Percentiles rank a stretch among this genome's conserved stretches.
Evolutionary conservation across 1,140 invertebrate genomes (phyloP).

Genomic region (Liolophura sinensis): DNA sequence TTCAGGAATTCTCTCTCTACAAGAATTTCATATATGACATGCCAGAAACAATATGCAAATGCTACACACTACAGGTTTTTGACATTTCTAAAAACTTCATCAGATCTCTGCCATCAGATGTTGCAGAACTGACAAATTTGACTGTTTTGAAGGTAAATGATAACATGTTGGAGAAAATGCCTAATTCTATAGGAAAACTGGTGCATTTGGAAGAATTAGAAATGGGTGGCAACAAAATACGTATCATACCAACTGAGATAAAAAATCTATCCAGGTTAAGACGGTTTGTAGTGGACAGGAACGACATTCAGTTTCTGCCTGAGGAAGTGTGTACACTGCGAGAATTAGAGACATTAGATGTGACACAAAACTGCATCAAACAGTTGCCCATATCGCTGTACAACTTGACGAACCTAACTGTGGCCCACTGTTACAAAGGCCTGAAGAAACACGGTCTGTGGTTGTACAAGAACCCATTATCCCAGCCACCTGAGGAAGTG

Average conservation of each 20-base stretch:
- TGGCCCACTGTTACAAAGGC: constrained; percentile 50
- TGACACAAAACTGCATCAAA: constrained; percentile 47
- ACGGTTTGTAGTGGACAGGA: constrained; percentile 37
- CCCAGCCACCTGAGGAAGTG: constrained; percentile 50
- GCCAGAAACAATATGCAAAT: constrained; percentile 40
- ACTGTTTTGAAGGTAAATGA: constrained; percentile 41
- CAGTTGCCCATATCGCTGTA: constrained; percentile 47
- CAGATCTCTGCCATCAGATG: constrained; percentile 38
- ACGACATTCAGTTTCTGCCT: constrained; percentile 46
- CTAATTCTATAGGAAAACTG: constrained; percentile 40
- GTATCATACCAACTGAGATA: constrained; percentile 42
- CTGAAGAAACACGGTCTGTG: constrained; percentile 53
- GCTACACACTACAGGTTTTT: constrained; percentile 41
- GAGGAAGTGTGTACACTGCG: constrained; percentile 49
- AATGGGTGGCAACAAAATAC: constrained; percentile 41
- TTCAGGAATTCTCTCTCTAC: constrained; percentile 49
- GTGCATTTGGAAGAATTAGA: constrained; percentile 39
- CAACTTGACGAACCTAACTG: constrained; percentile 40
- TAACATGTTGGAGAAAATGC: constrained; percentile 47
- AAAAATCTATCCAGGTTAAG: constrained; percentile 37
- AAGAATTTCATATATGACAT: constrained; percentile 53
- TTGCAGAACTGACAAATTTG: constrained; percentile 44
- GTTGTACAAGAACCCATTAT: constrained; percentile 56
- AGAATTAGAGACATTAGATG: constrained; percentile 49
- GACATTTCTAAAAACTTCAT: constrained; percentile 55